Percentiles rank a stretch among this genome's conserved stretches.
phyloP scores from a whole-genome alignment of 2,797 vertebrate genomes.

The Propithecus deckenii region DNA sequence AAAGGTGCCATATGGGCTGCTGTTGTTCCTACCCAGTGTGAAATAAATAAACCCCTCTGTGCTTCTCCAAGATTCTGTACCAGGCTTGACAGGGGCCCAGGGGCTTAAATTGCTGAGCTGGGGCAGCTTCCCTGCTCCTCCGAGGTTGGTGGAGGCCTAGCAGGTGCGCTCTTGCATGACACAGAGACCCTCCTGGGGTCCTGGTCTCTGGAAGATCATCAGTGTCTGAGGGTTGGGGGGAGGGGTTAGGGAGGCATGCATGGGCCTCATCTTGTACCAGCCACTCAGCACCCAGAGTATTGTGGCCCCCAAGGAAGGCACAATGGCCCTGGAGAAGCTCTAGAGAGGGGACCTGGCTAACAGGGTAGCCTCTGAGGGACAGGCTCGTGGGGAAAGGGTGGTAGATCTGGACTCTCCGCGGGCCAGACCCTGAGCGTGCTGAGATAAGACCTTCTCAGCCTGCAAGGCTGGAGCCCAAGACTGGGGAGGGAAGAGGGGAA shows the following conservation, averaged over 20 bases:
- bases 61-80: neutral
- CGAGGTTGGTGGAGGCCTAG: neutral
- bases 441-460: neutral
- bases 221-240: neutral
- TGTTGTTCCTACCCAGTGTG: neutral
- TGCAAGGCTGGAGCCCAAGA: neutral
- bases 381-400: neutral
- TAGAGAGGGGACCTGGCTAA: neutral
- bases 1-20: neutral
- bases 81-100: neutral
- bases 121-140: neutral
- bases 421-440: neutral
- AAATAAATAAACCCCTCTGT: neutral
- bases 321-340: neutral
- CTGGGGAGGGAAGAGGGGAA: neutral
- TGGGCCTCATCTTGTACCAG: neutral
- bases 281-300: neutral
- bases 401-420: neutral
- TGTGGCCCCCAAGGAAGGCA: neutral
- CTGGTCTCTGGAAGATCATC: neutral
- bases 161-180: neutral
- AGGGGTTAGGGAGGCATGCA: neutral
- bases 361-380: neutral
- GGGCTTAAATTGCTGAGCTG: neutral
- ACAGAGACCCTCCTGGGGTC: neutral